phyloP scores from a whole-genome alignment of 1,140 invertebrate genomes.

The Chlorops oryzae region DNA sequence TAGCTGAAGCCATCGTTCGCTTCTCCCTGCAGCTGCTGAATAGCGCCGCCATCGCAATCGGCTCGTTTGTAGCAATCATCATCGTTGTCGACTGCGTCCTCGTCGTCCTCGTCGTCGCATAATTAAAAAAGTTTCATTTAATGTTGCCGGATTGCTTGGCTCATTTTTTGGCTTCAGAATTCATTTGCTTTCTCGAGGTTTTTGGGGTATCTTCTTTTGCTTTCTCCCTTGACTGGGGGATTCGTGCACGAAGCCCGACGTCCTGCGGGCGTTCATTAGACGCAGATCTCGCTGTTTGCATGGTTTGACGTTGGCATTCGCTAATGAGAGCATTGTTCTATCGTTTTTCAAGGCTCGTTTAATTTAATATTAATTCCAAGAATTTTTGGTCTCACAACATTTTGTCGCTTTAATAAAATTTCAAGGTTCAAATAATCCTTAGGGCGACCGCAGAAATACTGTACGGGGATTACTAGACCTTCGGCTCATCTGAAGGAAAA shows the following conservation, averaged over 20 bases:
- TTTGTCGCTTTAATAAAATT: no score
- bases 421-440: no score
- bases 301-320: slow-evolving; percentile 16
- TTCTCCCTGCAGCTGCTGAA: neutral
- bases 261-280: no score
- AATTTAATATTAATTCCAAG: slow-evolving; percentile 49
- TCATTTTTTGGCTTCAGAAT: slow-evolving; percentile 35
- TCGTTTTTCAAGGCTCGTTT: slow-evolving; percentile 44
- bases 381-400: no score
- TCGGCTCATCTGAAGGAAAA: no score
- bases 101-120: slow-evolving; percentile 23
- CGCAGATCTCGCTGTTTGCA: neutral
- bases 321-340: no score
- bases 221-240: slow-evolving; percentile 19
- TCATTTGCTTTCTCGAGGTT: no score
- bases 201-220: slow-evolving; percentile 41
- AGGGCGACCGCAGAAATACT: no score
- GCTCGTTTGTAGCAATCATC: neutral
- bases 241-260: no score
- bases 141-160: slow-evolving; percentile 46
- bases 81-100: slow-evolving; percentile 5
- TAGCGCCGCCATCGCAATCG: no score
- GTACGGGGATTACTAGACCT: no score
- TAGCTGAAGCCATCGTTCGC: no score
- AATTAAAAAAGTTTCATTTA: slow-evolving; percentile 48